These are phyloP conservation scores for Myiotriccus ornatus DNA, from an alignment of 2,797 vertebrate species.

Conservation along the genomic window DNA sequence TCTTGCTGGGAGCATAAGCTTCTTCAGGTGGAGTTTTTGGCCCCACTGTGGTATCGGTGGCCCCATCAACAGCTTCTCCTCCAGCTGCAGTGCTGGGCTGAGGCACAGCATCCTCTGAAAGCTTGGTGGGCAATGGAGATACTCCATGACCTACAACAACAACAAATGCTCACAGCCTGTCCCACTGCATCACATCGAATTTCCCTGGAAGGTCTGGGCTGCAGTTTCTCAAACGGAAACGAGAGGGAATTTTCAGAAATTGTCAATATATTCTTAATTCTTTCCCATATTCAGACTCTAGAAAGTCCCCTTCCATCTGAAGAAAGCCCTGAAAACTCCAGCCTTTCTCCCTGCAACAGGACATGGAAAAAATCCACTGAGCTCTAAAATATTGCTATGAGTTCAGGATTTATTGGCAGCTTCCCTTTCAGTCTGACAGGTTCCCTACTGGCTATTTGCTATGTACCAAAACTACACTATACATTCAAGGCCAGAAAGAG, in stretches of 20 bases:
- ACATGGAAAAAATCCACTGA: neutral
- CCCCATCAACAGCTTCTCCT: neutral
- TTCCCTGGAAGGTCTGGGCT: neutral
- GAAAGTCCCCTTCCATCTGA: neutral
- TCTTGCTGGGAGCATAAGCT: conserved; percentile 33
- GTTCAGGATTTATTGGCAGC: neutral
- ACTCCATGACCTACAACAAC: conserved; percentile 18
- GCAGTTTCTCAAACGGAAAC: neutral
- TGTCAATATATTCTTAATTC: neutral
- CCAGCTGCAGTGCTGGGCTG: neutral
- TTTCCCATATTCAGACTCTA: neutral
- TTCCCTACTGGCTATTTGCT: neutral
- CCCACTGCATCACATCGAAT: neutral
- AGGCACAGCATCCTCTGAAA: conserved; percentile 1
- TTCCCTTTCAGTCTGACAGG: neutral
- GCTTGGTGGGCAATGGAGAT: neutral
- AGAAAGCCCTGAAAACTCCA: neutral
- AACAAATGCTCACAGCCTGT: neutral
- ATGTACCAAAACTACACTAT: neutral
- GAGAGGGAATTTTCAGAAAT: neutral
- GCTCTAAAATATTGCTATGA: neutral
- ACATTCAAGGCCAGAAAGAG: neutral
- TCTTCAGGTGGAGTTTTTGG: neutral
- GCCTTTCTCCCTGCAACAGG: neutral
- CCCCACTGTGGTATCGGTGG: neutral